phyloP scores from a whole-genome alignment of 2,113 vertebrate species.

The Glaucomys volans region DNA sequence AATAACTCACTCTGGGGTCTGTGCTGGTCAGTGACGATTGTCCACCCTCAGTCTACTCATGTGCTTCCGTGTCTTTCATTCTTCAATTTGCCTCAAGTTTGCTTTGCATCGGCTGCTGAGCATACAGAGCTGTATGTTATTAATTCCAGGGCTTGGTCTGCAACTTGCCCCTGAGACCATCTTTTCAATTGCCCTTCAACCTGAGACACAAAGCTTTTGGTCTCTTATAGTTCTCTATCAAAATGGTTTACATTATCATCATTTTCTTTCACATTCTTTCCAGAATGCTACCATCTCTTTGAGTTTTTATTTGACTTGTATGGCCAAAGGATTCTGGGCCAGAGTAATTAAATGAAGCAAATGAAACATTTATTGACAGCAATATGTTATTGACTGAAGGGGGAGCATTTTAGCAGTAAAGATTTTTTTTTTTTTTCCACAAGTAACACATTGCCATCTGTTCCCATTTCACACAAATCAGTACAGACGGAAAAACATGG shows the following conservation, averaged over 20 bases:
- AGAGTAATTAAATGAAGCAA: constrained; percentile 66
- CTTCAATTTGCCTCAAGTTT: background rate
- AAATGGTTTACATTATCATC: constrained; percentile 46
- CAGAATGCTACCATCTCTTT: constrained; percentile 47
- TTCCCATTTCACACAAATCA: constrained; percentile 60
- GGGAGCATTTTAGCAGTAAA: constrained; percentile 22
- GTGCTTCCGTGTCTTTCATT: background rate
- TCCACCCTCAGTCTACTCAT: background rate
- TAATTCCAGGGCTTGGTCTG: constrained; percentile 59
- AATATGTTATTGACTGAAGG: constrained; percentile 35
- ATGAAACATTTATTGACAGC: constrained; percentile 61
- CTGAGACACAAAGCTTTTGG: background rate
- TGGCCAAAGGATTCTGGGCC: background rate
- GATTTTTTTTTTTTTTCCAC: background rate
- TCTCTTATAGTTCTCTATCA: constrained; percentile 7
- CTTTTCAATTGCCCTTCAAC: constrained; percentile 8
- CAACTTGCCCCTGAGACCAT: constrained; percentile 39
- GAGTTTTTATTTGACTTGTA: constrained; percentile 53
- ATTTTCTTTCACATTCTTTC: constrained; percentile 57
- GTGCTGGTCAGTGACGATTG: background rate
- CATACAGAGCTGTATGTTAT: background rate
- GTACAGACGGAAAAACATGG: constrained; percentile 47
- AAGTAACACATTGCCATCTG: constrained; percentile 65
- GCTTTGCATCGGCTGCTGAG: constrained; percentile 1
- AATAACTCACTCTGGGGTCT: background rate